Evolutionary conservation across 2,113 vertebrate genomes (phyloP).

Genomic region (Muntiacus reevesi): DNA sequence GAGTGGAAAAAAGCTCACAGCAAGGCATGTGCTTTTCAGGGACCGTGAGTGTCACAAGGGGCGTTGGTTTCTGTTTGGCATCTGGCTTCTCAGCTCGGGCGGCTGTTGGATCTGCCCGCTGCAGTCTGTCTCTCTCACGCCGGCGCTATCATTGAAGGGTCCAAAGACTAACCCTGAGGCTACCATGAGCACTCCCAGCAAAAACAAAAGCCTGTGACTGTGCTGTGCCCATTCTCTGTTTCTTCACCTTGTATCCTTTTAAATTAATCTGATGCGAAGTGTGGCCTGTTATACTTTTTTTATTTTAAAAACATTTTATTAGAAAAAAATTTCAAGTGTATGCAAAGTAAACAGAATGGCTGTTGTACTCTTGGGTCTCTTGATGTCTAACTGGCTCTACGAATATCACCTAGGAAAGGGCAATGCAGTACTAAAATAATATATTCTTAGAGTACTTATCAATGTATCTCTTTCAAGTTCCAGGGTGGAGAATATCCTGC

Average conservation of each 20-base stretch:
- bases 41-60: background rate
- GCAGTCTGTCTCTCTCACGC: background rate
- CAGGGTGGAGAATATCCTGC: background rate
- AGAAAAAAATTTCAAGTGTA: background rate
- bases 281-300: background rate
- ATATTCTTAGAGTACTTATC: background rate
- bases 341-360: background rate
- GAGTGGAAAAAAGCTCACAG: background rate
- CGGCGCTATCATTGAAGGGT: background rate
- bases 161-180: background rate
- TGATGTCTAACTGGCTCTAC: background rate
- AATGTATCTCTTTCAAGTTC: background rate
- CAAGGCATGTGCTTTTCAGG: background rate
- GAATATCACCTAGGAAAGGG: background rate
- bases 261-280: background rate
- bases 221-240: background rate
- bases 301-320: background rate
- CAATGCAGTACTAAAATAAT: background rate
- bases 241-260: background rate
- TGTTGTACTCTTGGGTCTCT: background rate
- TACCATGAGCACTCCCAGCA: background rate
- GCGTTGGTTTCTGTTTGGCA: background rate
- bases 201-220: background rate
- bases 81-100: background rate
- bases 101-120: background rate